Percentiles rank a stretch among this genome's conserved stretches.
phyloP scores from a whole-genome alignment of 2,888 invertebrate genomes.

The Teleogryllus oceanicus region DNA sequence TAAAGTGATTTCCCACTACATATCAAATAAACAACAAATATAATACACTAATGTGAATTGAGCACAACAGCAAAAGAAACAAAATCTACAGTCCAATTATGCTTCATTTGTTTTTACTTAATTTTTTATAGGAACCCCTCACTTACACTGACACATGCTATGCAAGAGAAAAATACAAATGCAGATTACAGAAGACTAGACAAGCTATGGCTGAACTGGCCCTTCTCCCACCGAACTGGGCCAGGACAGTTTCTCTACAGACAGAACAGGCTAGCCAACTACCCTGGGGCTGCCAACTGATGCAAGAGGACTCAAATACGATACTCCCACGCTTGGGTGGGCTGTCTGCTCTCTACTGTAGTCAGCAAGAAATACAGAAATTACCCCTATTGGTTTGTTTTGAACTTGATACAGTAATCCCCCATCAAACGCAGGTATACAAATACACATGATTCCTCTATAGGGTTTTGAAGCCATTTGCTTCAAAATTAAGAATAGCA shows the following conservation, averaged over 20 bases:
- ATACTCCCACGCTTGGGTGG: constrained; percentile 8
- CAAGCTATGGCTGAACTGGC: constrained; percentile 28
- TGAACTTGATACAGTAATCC: neutral
- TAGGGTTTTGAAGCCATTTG: neutral
- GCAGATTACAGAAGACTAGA: constrained; percentile 25
- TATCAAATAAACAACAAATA: too few species aligned
- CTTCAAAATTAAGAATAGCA: neutral
- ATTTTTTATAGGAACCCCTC: constrained; percentile 25
- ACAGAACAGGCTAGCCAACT: neutral
- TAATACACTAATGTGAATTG: neutral
- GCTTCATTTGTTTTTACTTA: too few species aligned
- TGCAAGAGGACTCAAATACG: constrained; percentile 1
- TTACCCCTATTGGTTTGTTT: constrained; percentile 9
- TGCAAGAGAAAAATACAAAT: constrained; percentile 27
- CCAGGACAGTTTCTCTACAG: neutral
- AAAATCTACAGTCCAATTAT: too few species aligned
- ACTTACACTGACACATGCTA: constrained; percentile 26
- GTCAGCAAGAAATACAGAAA: constrained; percentile 8
- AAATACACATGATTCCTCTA: neutral
- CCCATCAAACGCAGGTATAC: neutral
- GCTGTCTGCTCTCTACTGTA: constrained; percentile 1
- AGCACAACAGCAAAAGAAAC: neutral
- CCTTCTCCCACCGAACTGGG: neutral
- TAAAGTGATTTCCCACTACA: too few species aligned
- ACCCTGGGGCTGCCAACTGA: constrained; percentile 18